Conservation (phyloP, 2,888 invertebrate genomes). For the Sphaeridia pumilis region DNA sequence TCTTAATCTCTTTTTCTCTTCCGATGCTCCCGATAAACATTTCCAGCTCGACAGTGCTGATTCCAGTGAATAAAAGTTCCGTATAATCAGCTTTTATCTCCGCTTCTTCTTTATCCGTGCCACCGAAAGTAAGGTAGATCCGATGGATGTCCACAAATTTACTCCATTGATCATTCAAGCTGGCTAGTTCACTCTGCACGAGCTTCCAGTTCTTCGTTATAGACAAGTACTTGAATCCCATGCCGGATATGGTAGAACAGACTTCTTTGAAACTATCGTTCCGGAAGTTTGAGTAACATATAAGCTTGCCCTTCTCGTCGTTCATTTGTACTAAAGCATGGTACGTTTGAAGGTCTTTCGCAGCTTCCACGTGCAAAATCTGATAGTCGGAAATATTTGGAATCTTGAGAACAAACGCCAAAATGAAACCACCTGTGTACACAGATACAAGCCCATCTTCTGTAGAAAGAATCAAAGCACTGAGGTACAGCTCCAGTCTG, state of each 20-base stretch:
- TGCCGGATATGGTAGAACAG: constrained; percentile 24
- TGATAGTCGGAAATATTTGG: constrained; percentile 7
- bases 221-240: constrained; percentile 29
- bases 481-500: constrained; percentile 42
- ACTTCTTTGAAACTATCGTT: constrained; percentile 21
- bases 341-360: constrained; percentile 22
- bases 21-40: constrained; percentile 30
- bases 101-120: constrained; percentile 19
- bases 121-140: constrained; percentile 31
- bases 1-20: constrained; percentile 33
- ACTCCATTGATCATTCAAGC: constrained; percentile 30
- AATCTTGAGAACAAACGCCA: constrained; percentile 19
- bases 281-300: constrained; percentile 20
- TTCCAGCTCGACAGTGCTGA: constrained; percentile 31
- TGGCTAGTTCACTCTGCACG: constrained; percentile 26
- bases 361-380: constrained; percentile 21
- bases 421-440: constrained; percentile 30
- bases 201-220: constrained; percentile 29
- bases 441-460: constrained; percentile 50
- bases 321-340: constrained; percentile 19
- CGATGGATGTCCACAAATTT: constrained; percentile 27
- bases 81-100: constrained; percentile 27
- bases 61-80: constrained; percentile 30
- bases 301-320: constrained; percentile 16
- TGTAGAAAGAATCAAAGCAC: constrained; percentile 67